Base-by-base conservation (phyloP, 2,888 invertebrate species). In the Nymphalis urticae region DNA sequence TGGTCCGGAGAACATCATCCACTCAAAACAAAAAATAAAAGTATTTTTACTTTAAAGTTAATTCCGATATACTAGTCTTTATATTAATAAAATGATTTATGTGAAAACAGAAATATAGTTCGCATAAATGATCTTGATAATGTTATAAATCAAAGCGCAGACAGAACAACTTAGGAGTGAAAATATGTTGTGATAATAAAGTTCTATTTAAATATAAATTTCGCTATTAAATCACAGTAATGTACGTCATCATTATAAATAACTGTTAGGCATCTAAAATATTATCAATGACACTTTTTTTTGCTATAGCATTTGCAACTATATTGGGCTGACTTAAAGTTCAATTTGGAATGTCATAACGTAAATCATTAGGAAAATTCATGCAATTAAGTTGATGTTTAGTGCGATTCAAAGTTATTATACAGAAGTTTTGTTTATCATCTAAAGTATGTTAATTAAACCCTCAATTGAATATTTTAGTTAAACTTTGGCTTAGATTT, bases 321-420 rank as follows among this genome's bases (percentile, higher is more conserved):
- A 32, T 56, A 27, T 17, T 1, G 2, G 17, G 13, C 17, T 6
- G 2, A 17, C 0, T 17, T 56, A 2, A n/a, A 16, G 32, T 56
- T 56, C 17, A 56, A 17, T 32, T 32, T 56, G 8, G 54, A 54
- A 54, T 17, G 16, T 17, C 5, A 54, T 13, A 24, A 16, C 13
- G 10, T 54, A 32, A 17, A 27, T 54, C 27, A 54, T 54, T 27
- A 54, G 6, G 17, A 56, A 56, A 56, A 32, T 56, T 56, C 32
- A 17, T 32, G 54, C 32, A 56, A 56, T 56, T 56, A 56, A 32
- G 27, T 56, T 56, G 32, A 32, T n/a, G 54, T 56, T 56, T 56
- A 32, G 53, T 53, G 53, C 16, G 53, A 53, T 53, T 53, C 53
- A 53, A 27, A 56, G 27, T 56, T 56, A 56, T 56, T 56, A 56